These are phyloP conservation scores for Hemitrygon akajei DNA, from an alignment of 2,797 vertebrate species.

Conservation along the genomic window DNA sequence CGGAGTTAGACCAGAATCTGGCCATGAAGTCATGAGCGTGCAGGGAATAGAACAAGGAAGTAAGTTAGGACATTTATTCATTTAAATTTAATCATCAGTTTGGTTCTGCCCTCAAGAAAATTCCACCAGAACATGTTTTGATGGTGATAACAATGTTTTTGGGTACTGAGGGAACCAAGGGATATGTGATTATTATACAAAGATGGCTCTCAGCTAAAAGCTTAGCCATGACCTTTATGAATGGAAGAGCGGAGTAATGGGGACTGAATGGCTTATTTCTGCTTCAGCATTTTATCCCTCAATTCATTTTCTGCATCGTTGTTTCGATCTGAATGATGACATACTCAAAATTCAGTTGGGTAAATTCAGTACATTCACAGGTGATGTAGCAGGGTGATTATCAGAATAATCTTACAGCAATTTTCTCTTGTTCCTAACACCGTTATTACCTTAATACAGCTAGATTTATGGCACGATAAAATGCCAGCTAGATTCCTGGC, in stretches of 20 bases:
- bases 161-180: too few species aligned
- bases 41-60: too few species aligned
- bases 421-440: not conserved
- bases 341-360: not conserved
- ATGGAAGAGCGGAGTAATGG: too few species aligned
- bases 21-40: too few species aligned
- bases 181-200: too few species aligned
- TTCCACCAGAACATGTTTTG: too few species aligned
- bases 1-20: too few species aligned
- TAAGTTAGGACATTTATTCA: not conserved
- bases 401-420: not conserved
- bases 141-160: too few species aligned
- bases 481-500: not conserved
- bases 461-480: not conserved
- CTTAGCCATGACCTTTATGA: too few species aligned
- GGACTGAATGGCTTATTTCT: too few species aligned
- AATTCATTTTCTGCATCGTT: not conserved
- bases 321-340: not conserved
- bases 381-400: not conserved
- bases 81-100: not conserved
- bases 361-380: not conserved
- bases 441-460: not conserved
- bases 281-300: not conserved
- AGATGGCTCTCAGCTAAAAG: too few species aligned
- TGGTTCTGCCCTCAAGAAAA: not conserved